Base-by-base conservation (phyloP, 2,888 invertebrate species). In the Sceliomorpha sp. region DNA sequence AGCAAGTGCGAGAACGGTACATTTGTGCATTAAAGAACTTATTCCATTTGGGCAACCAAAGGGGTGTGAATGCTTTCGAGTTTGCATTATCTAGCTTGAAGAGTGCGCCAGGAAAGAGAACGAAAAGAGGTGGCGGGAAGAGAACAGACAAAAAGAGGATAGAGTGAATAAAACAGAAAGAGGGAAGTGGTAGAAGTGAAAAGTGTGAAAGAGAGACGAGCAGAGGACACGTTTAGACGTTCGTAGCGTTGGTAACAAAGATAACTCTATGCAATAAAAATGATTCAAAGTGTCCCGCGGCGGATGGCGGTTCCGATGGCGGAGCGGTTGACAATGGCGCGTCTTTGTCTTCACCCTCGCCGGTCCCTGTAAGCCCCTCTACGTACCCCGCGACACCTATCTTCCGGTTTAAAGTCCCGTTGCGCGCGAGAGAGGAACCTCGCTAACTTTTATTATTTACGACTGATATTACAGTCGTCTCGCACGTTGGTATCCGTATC, bases 191-290 rank as follows among this genome's bases (percentile, higher is more conserved):
- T 73, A 75, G 76, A 66, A 63, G 69, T 15, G 13, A 15, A 64
- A 62, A 72, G 70, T 66, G 72, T 58, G 76, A 67, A 37, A 70
- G 75, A 72, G 73, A 73, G 75, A 70, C 73, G 74, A 77, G 72
- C 78, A 78, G 75, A 81, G 84, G 80, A 80, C 83, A 79, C 84
- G 86, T 85, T 87, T 85, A 87, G 86, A 87, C 84, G 85, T 85
- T 85, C 86, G 83, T 84, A 82, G 83, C 85, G 85, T 81, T 82
- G 84, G 81, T 87, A 88, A 88, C 87, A 87, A 87, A 88, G 88
- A 88, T 88, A 88, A 88, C 87, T 88, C 88, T 86, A 86, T 87
- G 88, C 88, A 88, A 88, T 88, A 88, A 88, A 88, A 88, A 88
- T 88, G 88, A 88, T 88, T 88, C 88, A 88, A 88, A 88, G 88